Evolutionary conservation across 1,140 invertebrate genomes (phyloP).

Genomic region (Ditylenchus dipsaci): DNA sequence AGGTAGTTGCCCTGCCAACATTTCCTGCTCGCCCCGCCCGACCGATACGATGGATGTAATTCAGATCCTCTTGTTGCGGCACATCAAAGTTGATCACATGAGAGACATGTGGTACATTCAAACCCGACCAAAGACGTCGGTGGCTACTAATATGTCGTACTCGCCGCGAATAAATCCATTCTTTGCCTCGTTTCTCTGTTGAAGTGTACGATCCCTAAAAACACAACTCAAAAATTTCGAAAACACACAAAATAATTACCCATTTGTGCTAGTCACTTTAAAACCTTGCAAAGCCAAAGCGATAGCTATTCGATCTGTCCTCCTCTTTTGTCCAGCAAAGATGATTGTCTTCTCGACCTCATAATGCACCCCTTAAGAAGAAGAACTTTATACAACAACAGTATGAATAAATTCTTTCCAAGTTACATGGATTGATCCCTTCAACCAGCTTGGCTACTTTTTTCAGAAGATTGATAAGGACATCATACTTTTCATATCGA

Average conservation of each 20-base stretch:
- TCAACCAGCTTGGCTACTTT: background rate
- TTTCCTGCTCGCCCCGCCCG: constrained; percentile 19
- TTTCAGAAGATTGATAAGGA: constrained; percentile 5
- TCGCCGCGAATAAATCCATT: constrained; percentile 10
- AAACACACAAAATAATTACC: constrained; percentile 1
- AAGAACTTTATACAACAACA: no score
- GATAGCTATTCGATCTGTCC: constrained; percentile 18
- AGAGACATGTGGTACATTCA: constrained; percentile 26
- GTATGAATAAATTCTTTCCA: background rate
- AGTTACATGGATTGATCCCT: background rate
- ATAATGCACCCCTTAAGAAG: constrained; percentile 10
- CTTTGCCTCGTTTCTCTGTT: constrained; percentile 20
- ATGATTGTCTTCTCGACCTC: constrained; percentile 26
- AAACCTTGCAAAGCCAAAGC: constrained; percentile 4
- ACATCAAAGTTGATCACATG: constrained; percentile 33
- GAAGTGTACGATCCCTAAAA: constrained; percentile 26
- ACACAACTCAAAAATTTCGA: no score
- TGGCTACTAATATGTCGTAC: constrained; percentile 29
- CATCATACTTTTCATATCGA: constrained; percentile 2
- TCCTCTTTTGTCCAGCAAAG: constrained; percentile 15
- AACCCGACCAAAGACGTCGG: constrained; percentile 27
- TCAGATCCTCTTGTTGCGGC: constrained; percentile 12
- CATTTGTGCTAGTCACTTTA: background rate
- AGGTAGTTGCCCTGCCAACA: constrained; percentile 19
- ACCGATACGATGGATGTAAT: constrained; percentile 28